Evolutionary conservation across 2,888 invertebrate genomes (phyloP).

Genomic region (Pharmacophagus antenor): DNA sequence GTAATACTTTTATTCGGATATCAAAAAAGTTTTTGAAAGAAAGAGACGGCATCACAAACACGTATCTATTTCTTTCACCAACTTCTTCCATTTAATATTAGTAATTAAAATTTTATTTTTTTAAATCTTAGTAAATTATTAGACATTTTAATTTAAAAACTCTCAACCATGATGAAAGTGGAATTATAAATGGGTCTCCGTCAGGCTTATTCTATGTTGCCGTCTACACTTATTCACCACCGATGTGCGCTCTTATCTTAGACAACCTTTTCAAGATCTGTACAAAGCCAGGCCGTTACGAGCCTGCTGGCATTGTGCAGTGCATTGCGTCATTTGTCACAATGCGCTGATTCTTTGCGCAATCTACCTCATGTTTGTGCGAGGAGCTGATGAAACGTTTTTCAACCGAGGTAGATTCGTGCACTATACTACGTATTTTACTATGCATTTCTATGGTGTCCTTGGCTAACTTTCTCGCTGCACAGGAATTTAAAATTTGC

Average conservation of each 20-base stretch:
- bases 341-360: slow-evolving; percentile 56
- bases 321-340: slow-evolving; percentile 73
- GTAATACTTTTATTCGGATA: too few species aligned
- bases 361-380: slow-evolving; percentile 55
- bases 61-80: too few species aligned
- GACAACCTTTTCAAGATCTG: slow-evolving; percentile 34
- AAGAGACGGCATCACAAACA: too few species aligned
- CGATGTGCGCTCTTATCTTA: slow-evolving; percentile 21
- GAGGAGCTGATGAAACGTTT: slow-evolving; percentile 45
- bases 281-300: slow-evolving; percentile 41
- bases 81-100: too few species aligned
- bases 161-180: not conserved
- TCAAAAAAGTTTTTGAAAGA: too few species aligned
- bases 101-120: too few species aligned
- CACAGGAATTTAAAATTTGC: too few species aligned
- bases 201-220: not conserved
- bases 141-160: too few species aligned
- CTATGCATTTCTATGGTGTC: too few species aligned
- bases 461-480: too few species aligned
- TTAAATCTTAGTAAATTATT: too few species aligned
- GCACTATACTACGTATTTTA: slow-evolving; percentile 45
- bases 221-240: not conserved
- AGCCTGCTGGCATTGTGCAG: slow-evolving; percentile 64
- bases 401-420: too few species aligned
- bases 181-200: not conserved